Conservation (phyloP, 2,113 vertebrate genomes). For the Paralichthys olivaceus region DNA sequence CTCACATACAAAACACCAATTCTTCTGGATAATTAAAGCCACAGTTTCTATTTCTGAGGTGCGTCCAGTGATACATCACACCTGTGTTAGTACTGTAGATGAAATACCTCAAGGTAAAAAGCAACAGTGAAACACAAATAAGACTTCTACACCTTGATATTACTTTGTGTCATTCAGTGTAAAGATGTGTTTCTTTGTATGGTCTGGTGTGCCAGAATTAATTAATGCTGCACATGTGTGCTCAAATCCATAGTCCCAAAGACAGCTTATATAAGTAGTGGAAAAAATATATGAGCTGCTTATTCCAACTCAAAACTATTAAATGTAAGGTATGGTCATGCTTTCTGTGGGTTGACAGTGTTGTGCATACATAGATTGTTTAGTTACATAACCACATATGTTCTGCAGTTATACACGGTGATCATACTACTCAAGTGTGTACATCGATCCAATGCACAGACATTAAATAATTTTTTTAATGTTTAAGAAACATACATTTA, state of each 20-base stretch:
- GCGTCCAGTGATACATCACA: background rate
- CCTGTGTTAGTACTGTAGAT: background rate
- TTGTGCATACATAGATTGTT: too few relatives aligned
- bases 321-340: background rate
- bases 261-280: background rate
- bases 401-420: too few relatives aligned
- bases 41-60: background rate
- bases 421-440: too few relatives aligned
- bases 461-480: too few relatives aligned
- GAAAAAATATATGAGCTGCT: background rate
- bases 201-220: background rate
- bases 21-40: background rate
- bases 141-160: background rate
- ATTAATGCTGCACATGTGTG: background rate
- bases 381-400: too few relatives aligned
- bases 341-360: background rate
- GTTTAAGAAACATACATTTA: too few relatives aligned
- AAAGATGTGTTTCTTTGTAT: background rate
- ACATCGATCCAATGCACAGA: too few relatives aligned
- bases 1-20: background rate
- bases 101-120: conserved; percentile 8
- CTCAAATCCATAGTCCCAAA: background rate
- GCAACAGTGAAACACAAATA: background rate
- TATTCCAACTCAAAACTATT: background rate
- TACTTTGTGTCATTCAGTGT: conserved; percentile 3